Percentiles rank a stretch among this genome's conserved stretches.
Conservation (phyloP, 1,140 invertebrate genomes). For the Antheraea mylitta region DNA sequence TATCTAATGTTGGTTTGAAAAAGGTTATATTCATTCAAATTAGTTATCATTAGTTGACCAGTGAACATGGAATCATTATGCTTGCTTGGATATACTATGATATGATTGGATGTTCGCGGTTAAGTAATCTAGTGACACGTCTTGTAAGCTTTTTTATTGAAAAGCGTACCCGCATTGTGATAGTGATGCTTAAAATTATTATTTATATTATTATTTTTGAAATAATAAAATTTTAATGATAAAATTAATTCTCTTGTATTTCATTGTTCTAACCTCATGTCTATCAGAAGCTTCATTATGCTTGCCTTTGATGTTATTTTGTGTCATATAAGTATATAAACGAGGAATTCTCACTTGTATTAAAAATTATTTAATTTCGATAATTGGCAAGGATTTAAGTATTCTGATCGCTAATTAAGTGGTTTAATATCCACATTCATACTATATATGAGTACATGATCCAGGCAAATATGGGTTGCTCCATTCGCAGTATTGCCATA, state of each 20-base stretch:
- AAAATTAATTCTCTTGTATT: conserved; percentile 60
- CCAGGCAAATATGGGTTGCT: not conserved
- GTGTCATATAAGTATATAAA: too few relatives aligned
- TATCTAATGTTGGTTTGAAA: not conserved
- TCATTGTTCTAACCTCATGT: conserved; percentile 62
- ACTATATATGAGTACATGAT: not conserved
- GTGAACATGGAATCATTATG: not conserved
- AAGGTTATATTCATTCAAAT: not conserved
- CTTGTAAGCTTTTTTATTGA: conserved; percentile 42
- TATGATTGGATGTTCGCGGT: conserved; percentile 22
- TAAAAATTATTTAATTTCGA: too few relatives aligned
- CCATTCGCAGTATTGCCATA: too few relatives aligned
- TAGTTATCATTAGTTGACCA: not conserved
- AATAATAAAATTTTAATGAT: conserved; percentile 70
- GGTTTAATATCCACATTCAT: too few relatives aligned
- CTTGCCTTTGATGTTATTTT: too few relatives aligned
- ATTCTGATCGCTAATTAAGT: too few relatives aligned
- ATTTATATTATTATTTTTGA: conserved; percentile 63
- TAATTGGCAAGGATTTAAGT: too few relatives aligned
- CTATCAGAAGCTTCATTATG: not conserved
- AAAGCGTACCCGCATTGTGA: conserved; percentile 64
- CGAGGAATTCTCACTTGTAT: too few relatives aligned
- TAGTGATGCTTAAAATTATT: conserved; percentile 65
- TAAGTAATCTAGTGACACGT: conserved; percentile 36
- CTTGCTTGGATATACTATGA: conserved; percentile 10